phyloP scores from a whole-genome alignment of 2,888 invertebrate genomes.

The Acleris literana region DNA sequence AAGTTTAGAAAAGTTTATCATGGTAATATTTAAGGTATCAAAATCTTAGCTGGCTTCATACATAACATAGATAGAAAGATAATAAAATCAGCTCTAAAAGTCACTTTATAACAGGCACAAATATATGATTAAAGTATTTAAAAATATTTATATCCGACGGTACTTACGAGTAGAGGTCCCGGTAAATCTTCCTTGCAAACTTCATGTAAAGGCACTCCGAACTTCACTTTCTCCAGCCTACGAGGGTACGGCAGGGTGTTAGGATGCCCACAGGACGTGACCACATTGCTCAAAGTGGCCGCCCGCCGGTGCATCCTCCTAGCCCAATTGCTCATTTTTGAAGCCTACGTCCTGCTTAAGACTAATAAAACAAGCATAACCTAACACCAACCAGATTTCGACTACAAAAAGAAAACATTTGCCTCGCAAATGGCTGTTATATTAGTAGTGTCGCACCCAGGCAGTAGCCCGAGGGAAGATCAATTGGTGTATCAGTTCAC shows the following conservation, averaged over 20 bases:
- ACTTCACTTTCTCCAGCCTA: constrained; percentile 96
- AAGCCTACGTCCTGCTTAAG: constrained; percentile 38
- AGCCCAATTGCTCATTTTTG: constrained; percentile 94
- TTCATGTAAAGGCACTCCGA: constrained; percentile 95
- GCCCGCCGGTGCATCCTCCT: constrained; percentile 96
- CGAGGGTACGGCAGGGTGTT: constrained; percentile 91
- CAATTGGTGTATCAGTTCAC: constrained; percentile 22
- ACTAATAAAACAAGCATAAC: constrained; percentile 25
- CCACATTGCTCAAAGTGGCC: constrained; percentile 94
- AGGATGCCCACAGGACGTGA: constrained; percentile 95
- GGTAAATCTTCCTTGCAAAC: constrained; percentile 98
- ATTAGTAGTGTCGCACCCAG: constrained; percentile 20
- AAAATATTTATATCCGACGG: constrained; percentile 19
- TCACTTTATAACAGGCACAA: no score
- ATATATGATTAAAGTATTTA: no score
- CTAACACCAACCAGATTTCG: constrained; percentile 8
- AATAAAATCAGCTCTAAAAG: no score
- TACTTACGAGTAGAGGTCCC: constrained; percentile 93
- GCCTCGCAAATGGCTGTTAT: constrained; percentile 19
- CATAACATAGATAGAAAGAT: no score
- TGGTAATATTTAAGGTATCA: no score
- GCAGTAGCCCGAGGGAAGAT: constrained; percentile 25
- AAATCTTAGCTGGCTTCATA: no score
- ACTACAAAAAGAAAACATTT: constrained; percentile 23
- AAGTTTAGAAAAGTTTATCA: no score